phyloP scores from a whole-genome alignment of 2,888 invertebrate genomes.

The Drosophila pseudotakahashii region DNA sequence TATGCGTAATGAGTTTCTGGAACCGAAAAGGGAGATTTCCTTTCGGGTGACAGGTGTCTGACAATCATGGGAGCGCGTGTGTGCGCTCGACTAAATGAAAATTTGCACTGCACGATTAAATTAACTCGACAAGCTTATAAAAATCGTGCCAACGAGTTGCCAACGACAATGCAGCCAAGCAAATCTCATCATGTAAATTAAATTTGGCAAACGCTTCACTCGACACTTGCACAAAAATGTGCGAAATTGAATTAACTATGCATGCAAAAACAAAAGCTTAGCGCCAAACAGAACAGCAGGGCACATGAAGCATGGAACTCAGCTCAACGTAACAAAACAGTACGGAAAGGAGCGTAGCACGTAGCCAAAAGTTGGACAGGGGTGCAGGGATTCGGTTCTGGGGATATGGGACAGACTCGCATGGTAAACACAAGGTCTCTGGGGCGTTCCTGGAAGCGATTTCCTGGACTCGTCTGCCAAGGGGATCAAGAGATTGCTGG shows the following conservation, averaged over 20 bases:
- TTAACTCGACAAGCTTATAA: slow-evolving; percentile 65
- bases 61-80: slow-evolving; percentile 21
- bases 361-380: slow-evolving; percentile 52
- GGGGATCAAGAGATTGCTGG: slow-evolving; percentile 35
- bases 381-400: slow-evolving; percentile 11
- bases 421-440: slow-evolving; percentile 30
- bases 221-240: slow-evolving; percentile 74
- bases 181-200: slow-evolving; percentile 79
- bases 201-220: slow-evolving; percentile 72
- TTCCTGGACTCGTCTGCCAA: slow-evolving; percentile 12
- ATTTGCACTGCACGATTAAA: slow-evolving; percentile 68
- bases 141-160: slow-evolving; percentile 72
- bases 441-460: slow-evolving; percentile 38
- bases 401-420: background rate
- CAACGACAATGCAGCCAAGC: slow-evolving; percentile 52
- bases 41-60: slow-evolving; percentile 59
- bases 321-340: background rate
- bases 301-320: slow-evolving; percentile 15
- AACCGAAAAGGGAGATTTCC: slow-evolving; percentile 21
- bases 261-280: slow-evolving; percentile 58
- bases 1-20: slow-evolving; percentile 46
- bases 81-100: slow-evolving; percentile 58
- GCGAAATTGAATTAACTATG: slow-evolving; percentile 79
- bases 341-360: slow-evolving; percentile 35
- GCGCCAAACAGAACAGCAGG: slow-evolving; percentile 21